Conservation (phyloP, 2,113 vertebrate genomes). For the Tamias sibiricus region DNA sequence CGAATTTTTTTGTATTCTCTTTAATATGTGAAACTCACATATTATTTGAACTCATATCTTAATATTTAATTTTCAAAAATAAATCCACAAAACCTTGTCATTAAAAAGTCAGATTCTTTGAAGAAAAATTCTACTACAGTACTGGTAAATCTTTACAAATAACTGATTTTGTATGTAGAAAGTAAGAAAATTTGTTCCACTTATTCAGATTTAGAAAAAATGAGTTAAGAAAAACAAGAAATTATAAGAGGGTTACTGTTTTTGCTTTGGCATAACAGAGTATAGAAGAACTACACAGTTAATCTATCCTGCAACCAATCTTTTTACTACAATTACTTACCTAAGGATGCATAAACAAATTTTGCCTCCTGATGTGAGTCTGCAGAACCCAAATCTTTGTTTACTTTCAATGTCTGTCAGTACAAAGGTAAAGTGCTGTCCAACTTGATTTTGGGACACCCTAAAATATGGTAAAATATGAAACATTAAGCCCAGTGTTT, state of each 20-base stretch:
- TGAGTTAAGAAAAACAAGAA: not conserved
- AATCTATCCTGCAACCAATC: too few species aligned
- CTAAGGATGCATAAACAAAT: constrained; percentile 97
- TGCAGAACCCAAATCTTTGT: constrained; percentile 98
- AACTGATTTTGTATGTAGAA: not conserved
- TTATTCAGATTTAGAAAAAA: not conserved
- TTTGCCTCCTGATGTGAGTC: constrained; percentile 94
- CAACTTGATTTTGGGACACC: constrained; percentile 94
- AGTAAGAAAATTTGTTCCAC: constrained; percentile 1
- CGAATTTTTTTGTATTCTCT: not conserved
- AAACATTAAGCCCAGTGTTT: not conserved
- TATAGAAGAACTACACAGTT: not conserved
- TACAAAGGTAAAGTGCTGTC: constrained; percentile 99
- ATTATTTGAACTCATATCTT: not conserved
- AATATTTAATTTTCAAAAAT: constrained; percentile 37
- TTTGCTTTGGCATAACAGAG: not conserved
- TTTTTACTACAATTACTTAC: constrained; percentile 84
- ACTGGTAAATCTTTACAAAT: not conserved
- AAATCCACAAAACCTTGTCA: not conserved
- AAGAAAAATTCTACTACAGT: not conserved
- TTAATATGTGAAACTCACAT: not conserved
- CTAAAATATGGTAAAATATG: constrained; percentile 83
- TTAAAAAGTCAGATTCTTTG: not conserved
- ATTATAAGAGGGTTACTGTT: not conserved
- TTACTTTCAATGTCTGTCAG: constrained; percentile 98